Base-by-base conservation (phyloP, 2,888 invertebrate genomes). In the Diadromus collaris region DNA sequence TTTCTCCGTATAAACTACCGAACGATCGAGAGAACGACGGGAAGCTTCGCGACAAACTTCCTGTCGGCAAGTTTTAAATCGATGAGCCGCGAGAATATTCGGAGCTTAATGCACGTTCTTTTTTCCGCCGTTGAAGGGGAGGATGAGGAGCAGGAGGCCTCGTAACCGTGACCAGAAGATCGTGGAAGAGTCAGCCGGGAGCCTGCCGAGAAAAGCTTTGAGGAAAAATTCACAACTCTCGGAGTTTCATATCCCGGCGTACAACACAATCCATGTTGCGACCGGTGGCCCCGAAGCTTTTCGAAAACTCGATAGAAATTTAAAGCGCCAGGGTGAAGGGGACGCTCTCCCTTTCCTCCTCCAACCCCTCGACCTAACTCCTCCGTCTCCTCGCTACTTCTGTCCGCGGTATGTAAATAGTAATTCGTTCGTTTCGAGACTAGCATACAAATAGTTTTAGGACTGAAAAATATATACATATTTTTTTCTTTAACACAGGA, bases 291-390 rank as follows among this genome's bases (percentile, higher is more conserved):
- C 70, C 61, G 78, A 73, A 73, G 71, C 71, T 81, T 74, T 70
- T 58, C 60, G 60, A 67, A 78, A 76, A 74, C 70, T 63, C 68
- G 79, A 76, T 76, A 70, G 71, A 76, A 79, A 79, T 81, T 79
- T 76, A 67, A 68, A 76, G 68, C 67, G 41, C 44, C 6, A 34
- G 69, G 46, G 48, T 58, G 56, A 51, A 41, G 56, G 54, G 38
- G 27, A 48, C 63, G 44, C 38, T 46, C 65, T 64, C 44, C 38
- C 27, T 24, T 10, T n/a, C 32, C 54, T 38, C 32, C 48, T 41
- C 21, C 54, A 34, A 38, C 51, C 51, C 48, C 54, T 32, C 10
- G 38, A 41, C 38, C 44, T 44, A n/a, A 29, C 65, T 24, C 38
- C 68, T 38, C 44, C 13, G 38, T 16, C 38, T 6, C 21, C 24